Evolutionary conservation across 2,888 invertebrate species (phyloP).

Genomic region (Eristalis pertinax): DNA sequence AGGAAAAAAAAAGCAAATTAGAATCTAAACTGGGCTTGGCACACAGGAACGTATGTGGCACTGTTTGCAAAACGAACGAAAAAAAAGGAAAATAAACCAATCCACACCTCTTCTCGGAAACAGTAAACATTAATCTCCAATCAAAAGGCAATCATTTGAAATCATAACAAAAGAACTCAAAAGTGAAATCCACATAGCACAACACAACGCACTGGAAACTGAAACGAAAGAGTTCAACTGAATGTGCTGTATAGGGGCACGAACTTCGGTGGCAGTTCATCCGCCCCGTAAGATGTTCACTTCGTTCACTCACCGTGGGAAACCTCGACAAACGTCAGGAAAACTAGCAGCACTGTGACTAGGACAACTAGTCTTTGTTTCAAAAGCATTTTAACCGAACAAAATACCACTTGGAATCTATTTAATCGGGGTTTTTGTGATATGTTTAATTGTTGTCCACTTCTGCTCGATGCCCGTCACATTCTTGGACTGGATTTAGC

Average conservation of each 20-base stretch:
- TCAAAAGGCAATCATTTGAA: neutral
- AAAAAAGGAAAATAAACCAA: neutral
- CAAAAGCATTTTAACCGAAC: slow-evolving; percentile 26
- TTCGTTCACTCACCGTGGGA: slow-evolving; percentile 73
- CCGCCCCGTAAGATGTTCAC: neutral
- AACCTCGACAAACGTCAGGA: slow-evolving; percentile 70
- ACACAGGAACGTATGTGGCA: slow-evolving; percentile 43
- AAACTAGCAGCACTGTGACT: slow-evolving; percentile 74
- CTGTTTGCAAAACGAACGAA: neutral
- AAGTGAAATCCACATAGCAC: slow-evolving; percentile 48
- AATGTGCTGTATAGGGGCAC: slow-evolving; percentile 51
- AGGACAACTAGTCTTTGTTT: slow-evolving; percentile 60
- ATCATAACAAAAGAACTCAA: slow-evolving; percentile 35
- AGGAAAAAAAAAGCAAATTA: too few relatives aligned
- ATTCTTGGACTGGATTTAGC: slow-evolving; percentile 29
- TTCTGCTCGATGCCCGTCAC: slow-evolving; percentile 35
- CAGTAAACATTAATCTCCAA: neutral
- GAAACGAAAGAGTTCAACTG: slow-evolving; percentile 74
- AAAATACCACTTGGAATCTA: neutral
- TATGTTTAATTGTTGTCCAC: slow-evolving; percentile 36
- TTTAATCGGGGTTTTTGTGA: slow-evolving; percentile 26
- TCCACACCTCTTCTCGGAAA: neutral
- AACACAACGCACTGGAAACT: slow-evolving; percentile 9
- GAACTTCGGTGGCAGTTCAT: slow-evolving; percentile 23
- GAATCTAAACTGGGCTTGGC: slow-evolving; percentile 28